Evolutionary conservation across 1,140 invertebrate species (phyloP).

Genomic region (Zophobas atratus): DNA sequence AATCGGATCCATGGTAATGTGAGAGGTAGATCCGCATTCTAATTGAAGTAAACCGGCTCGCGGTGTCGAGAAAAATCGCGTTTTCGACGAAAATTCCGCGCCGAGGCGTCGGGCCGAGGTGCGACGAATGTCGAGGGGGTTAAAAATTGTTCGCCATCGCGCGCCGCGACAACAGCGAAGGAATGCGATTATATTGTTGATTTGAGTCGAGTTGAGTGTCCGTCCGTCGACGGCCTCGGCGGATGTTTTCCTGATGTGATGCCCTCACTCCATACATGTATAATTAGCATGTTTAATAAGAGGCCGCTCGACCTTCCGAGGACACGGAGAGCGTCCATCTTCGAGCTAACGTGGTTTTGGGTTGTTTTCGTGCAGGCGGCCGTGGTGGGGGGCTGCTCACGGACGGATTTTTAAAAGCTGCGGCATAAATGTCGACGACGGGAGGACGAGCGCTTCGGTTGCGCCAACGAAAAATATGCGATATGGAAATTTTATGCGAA

Average conservation of each 20-base stretch:
- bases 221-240: constrained; percentile 32
- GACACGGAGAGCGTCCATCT: constrained; percentile 34
- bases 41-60: constrained; percentile 39
- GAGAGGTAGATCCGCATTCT: constrained; percentile 41
- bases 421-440: no score
- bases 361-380: no score
- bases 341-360: no score
- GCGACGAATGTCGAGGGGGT: neutral
- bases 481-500: no score
- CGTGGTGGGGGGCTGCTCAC: no score
- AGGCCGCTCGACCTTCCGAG: constrained; percentile 57
- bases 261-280: constrained; percentile 25
- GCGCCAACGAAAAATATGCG: no score
- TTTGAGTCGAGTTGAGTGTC: constrained; percentile 36
- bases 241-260: constrained; percentile 40
- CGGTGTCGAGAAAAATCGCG: constrained; percentile 25
- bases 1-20: constrained; percentile 39
- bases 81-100: neutral
- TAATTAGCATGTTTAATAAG: constrained; percentile 57
- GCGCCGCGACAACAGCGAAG: neutral
- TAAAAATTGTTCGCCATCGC: neutral
- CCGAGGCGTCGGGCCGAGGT: neutral
- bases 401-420: no score
- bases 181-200: constrained; percentile 35
- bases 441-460: no score